Evolutionary conservation across 2,888 invertebrate species (phyloP).

Genomic region (Lottia scabra): DNA sequence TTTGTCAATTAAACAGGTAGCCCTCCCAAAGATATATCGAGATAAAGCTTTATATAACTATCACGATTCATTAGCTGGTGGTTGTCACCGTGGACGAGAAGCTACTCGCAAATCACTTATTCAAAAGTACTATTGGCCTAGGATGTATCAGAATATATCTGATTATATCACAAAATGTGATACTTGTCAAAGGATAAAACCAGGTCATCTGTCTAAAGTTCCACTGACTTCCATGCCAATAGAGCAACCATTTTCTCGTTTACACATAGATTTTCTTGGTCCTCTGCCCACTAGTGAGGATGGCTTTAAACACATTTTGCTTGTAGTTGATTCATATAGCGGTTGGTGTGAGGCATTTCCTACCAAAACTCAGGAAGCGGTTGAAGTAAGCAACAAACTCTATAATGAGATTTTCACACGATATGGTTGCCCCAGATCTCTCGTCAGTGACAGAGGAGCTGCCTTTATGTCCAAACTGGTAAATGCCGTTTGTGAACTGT

Average conservation of each 20-base stretch:
- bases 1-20: too few species aligned
- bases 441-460: too few species aligned
- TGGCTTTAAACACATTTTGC: background rate
- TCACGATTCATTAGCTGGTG: too few species aligned
- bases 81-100: slow-evolving; percentile 20
- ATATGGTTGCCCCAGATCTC: background rate
- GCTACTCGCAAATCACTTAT: slow-evolving; percentile 9
- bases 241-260: slow-evolving; percentile 16
- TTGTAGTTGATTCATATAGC: background rate
- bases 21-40: too few species aligned
- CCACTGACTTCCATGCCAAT: slow-evolving; percentile 25
- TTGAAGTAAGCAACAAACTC: background rate
- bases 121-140: slow-evolving; percentile 23
- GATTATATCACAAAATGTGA: slow-evolving; percentile 16
- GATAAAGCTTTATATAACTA: too few species aligned
- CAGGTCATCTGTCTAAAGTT: slow-evolving; percentile 12
- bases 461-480: too few species aligned
- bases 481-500: too few species aligned
- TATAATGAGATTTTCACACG: background rate
- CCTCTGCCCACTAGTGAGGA: slow-evolving; percentile 1
- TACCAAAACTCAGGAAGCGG: background rate
- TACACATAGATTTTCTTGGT: slow-evolving; percentile 35
- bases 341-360: background rate
- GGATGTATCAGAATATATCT: slow-evolving; percentile 19
- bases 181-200: slow-evolving; percentile 19